phyloP scores from a whole-genome alignment of 2,797 vertebrate genomes.

The Alca torda region DNA sequence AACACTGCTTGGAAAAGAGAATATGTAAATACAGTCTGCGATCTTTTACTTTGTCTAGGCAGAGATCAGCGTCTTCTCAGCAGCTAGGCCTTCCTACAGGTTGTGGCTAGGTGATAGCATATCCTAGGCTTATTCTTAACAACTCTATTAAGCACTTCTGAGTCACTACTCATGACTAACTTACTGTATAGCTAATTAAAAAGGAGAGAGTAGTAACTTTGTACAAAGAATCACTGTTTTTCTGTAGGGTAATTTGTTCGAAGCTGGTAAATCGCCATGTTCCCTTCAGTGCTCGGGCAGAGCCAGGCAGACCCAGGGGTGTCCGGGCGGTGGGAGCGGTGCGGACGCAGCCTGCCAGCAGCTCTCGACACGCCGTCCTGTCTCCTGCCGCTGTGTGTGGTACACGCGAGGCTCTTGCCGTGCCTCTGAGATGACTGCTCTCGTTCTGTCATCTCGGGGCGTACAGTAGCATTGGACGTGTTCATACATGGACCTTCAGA shows the following conservation, averaged over 20 bases:
- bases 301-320: rapidly evolving
- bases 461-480: rapidly evolving
- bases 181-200: not conserved
- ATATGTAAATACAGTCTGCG: not conserved
- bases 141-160: not conserved
- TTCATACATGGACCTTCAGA: rapidly evolving
- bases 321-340: rapidly evolving
- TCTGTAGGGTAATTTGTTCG: not conserved
- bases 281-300: not conserved
- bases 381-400: not conserved
- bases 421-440: not conserved
- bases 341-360: not conserved
- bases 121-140: not conserved
- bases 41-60: not conserved
- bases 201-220: not conserved
- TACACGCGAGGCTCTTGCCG: rapidly evolving
- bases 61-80: not conserved
- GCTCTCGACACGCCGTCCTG: not conserved
- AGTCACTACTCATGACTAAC: not conserved
- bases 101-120: not conserved
- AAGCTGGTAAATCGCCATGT: not conserved
- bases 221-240: not conserved
- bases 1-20: not conserved
- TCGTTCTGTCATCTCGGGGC: not conserved
- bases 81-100: not conserved